Percentiles rank a stretch among this genome's conserved stretches.
Conservation (phyloP, 1,140 invertebrate species). For the Periplaneta americana region DNA sequence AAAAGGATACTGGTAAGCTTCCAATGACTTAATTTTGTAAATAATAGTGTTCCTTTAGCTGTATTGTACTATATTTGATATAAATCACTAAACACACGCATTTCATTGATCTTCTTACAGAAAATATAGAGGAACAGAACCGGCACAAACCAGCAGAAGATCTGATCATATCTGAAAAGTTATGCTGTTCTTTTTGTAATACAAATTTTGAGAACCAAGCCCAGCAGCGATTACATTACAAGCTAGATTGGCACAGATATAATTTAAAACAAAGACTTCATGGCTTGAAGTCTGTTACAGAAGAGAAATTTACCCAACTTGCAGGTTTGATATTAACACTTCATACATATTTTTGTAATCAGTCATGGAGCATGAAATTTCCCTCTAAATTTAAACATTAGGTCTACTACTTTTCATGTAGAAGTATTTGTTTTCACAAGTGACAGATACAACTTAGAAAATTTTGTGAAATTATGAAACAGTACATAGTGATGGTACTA, state of each 20-base stretch:
- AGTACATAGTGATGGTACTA: background rate
- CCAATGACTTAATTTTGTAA: too few species aligned
- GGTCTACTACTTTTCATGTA: background rate
- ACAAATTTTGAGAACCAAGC: conserved; percentile 41
- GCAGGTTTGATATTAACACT: conserved; percentile 22
- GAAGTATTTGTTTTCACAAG: background rate
- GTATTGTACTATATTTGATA: too few species aligned
- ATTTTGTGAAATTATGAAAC: background rate
- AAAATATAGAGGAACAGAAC: background rate
- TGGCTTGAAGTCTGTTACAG: conserved; percentile 46
- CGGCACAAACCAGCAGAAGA: conserved; percentile 31
- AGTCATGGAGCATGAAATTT: background rate
- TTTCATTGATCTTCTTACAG: background rate
- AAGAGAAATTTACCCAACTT: conserved; percentile 46
- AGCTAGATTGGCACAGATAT: conserved; percentile 66
- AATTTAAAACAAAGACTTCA: conserved; percentile 61
- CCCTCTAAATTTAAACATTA: background rate
- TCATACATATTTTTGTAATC: background rate
- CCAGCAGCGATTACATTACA: conserved; percentile 54
- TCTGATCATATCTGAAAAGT: conserved; percentile 40
- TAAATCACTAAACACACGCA: too few species aligned
- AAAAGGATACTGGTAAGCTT: too few species aligned
- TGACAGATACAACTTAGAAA: background rate
- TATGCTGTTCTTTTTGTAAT: conserved; percentile 50
- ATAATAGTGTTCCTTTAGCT: too few species aligned